These are phyloP conservation scores for Calypte anna DNA, from an alignment of 2,113 vertebrate species.

Conservation along the genomic window DNA sequence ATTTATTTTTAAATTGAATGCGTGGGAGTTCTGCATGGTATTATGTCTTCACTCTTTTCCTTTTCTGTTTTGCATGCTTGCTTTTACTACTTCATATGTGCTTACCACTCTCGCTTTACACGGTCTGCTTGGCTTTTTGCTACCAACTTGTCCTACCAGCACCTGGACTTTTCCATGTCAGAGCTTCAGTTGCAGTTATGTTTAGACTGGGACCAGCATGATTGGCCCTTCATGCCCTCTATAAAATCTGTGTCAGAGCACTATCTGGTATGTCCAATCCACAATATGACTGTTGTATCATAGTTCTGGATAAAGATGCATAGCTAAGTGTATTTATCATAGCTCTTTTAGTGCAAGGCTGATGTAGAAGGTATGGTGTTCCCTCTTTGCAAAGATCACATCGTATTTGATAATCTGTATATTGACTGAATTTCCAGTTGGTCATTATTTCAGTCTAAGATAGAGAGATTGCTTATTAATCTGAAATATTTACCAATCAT, in stretches of 20 bases:
- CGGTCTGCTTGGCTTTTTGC: slow-evolving; percentile 60
- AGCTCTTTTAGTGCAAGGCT: not conserved
- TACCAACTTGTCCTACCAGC: slow-evolving; percentile 74
- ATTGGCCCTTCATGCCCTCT: slow-evolving; percentile 86
- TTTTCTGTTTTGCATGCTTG: slow-evolving; percentile 61
- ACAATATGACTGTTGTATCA: not conserved
- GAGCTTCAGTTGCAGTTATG: slow-evolving; percentile 87
- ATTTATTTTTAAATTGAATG: slow-evolving; percentile 37
- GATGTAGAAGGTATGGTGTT: not conserved
- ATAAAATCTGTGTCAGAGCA: slow-evolving; percentile 86
- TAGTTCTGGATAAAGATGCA: slow-evolving; percentile 45
- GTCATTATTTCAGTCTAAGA: not conserved
- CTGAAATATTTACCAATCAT: not conserved
- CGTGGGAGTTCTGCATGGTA: not conserved
- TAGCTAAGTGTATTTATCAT: not conserved
- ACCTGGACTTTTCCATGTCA: slow-evolving; percentile 85
- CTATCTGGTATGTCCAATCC: slow-evolving; percentile 86
- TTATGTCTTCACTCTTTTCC: slow-evolving; percentile 21
- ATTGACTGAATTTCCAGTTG: not conserved
- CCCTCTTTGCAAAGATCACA: not conserved
- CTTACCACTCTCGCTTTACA: slow-evolving; percentile 41
- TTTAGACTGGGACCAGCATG: slow-evolving; percentile 90
- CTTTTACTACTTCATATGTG: slow-evolving; percentile 27
- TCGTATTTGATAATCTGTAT: not conserved
- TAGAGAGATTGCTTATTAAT: not conserved